phyloP scores from a whole-genome alignment of 2,113 vertebrate species.

The Himantopus leucocephalus region DNA sequence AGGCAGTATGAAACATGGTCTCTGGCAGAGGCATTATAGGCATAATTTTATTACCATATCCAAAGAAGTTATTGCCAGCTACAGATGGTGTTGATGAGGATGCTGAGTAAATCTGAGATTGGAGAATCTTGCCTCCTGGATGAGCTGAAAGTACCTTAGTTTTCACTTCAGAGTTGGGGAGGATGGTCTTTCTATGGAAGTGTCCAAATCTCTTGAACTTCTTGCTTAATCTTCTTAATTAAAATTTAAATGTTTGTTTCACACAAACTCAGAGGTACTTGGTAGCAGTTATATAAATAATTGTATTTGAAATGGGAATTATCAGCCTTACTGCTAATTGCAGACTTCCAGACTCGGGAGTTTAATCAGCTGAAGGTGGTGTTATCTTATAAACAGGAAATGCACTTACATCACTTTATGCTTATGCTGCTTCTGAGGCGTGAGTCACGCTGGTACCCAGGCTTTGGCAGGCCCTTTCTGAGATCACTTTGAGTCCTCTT shows the following conservation, averaged over 20 bases:
- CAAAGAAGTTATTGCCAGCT: not conserved
- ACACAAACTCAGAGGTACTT: not conserved
- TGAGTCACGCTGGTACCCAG: not conserved
- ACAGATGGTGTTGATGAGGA: not conserved
- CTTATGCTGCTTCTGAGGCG: not conserved
- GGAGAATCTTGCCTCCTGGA: not conserved
- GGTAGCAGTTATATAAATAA: not conserved
- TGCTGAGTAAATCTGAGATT: not conserved
- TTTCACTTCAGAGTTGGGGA: not conserved
- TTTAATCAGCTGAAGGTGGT: not conserved
- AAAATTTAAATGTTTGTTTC: not conserved
- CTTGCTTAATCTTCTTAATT: not conserved
- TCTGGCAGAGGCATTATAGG: not conserved
- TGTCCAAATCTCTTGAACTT: not conserved
- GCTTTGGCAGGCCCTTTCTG: not conserved
- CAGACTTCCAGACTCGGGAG: not conserved
- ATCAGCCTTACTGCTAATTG: not conserved
- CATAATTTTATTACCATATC: not conserved
- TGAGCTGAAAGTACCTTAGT: not conserved
- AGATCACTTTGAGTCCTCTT: not conserved
- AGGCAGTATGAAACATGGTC: not conserved
- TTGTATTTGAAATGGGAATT: not conserved
- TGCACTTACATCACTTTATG: not conserved
- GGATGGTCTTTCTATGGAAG: not conserved
- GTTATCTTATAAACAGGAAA: constrained; percentile 40